Evolutionary conservation across 2,797 vertebrate species (phyloP), one percentile per base, ranked within the genome.

Genomic region (Lutjanus argentimaculatus): DNA sequence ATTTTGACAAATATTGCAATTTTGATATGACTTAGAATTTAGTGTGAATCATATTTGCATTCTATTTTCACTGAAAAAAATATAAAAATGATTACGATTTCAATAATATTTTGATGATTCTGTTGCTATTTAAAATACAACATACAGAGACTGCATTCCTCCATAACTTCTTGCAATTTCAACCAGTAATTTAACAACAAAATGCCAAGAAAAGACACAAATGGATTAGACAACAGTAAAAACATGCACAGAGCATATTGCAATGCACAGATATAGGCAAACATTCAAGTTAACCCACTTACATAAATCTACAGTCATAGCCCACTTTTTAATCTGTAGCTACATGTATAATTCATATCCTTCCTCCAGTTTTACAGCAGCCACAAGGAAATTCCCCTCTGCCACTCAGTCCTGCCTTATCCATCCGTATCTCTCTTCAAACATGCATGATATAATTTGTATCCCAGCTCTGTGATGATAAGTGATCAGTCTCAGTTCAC

Each of bases 321-420:
- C 69, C 55, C 63, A 51, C 45, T 74, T 81, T 71, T 43, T 36
- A 57, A 83, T 68, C 30, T 40, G 40, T 36, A 21, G 21, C 61
- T 0, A 9, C 46, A 88, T 87, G 71, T 76, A 64, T 83, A 72
- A 91, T 89, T 90, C 67, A 86, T 76, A 19, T 66, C 42, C 55
- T n/a, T 84, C 83, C 77, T n/a, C 62, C 63, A 53, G 36, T 46
- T 74, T 63, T 40, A 36, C 68, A 56, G 69, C 14, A 67, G 74
- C 69, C 76, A 61, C 64, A 46, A 88, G 68, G 21, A 83, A 82
- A 78, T 67, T 48, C 56, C 76, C 79, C 49, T 6, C 42, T 2
- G 11, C 56, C 69, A 48, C 59, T 77, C 67, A 80, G 63, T 61
- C 77, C 80, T 67, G 48, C 70, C 63, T 77, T 75, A 86, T 83